A percentile compares a stretch with the other conserved stretches of the same genome.
phyloP scores from a whole-genome alignment of 1,140 invertebrate species.

The Stegodyphus dumicola region DNA sequence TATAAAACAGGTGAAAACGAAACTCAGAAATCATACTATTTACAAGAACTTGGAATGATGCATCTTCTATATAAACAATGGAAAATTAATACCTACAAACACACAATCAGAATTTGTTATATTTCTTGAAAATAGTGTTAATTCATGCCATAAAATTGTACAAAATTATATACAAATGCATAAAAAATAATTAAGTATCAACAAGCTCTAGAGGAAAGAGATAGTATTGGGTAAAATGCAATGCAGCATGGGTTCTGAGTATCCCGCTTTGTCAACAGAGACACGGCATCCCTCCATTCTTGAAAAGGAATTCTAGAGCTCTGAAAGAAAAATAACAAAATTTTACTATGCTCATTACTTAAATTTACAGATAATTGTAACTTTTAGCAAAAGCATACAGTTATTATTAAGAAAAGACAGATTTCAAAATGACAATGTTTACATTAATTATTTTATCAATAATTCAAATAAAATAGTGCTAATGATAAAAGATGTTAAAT shows the following conservation, averaged over 20 bases:
- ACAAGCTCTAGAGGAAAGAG: slow-evolving; percentile 35
- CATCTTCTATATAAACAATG: no score
- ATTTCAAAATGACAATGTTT: not conserved
- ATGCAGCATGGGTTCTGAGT: slow-evolving; percentile 28
- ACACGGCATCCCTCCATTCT: slow-evolving; percentile 51
- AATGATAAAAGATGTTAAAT: no score
- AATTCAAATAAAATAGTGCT: not conserved
- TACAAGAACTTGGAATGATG: no score
- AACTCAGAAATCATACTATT: no score
- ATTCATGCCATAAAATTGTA: slow-evolving; percentile 1
- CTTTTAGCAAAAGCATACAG: not conserved
- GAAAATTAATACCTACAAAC: not conserved
- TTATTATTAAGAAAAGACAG: not conserved
- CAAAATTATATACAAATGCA: slow-evolving; percentile 20
- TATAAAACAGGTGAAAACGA: no score
- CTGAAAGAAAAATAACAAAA: slow-evolving; percentile 25
- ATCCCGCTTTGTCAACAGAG: slow-evolving; percentile 21
- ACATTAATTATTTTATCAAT: not conserved
- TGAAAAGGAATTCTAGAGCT: slow-evolving; percentile 57
- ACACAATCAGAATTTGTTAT: not conserved
- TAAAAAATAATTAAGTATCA: not conserved
- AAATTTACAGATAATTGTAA: not conserved
- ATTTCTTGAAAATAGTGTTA: not conserved
- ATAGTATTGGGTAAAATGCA: slow-evolving; percentile 26
- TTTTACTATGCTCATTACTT: not conserved